Conservation (phyloP, 2,113 vertebrate species). For the Tachuris rubrigastra region DNA sequence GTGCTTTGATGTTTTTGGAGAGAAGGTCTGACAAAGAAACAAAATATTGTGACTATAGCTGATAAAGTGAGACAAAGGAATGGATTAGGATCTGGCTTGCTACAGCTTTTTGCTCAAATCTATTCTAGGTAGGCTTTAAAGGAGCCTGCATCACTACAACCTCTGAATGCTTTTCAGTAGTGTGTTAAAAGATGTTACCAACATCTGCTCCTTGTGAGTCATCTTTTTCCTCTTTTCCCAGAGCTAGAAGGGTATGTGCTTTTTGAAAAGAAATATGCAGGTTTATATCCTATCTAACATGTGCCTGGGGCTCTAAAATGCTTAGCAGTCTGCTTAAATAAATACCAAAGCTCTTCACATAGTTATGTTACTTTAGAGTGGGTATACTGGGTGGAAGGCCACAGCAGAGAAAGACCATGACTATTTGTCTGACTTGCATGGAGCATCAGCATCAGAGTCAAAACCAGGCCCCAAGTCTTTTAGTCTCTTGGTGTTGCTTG, state of each 20-base stretch:
- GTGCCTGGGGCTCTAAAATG: background rate
- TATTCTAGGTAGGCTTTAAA: background rate
- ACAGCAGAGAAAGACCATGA: background rate
- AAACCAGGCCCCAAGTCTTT: background rate
- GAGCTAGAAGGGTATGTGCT: background rate
- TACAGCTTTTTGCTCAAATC: background rate
- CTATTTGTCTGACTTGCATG: background rate
- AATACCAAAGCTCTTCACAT: background rate
- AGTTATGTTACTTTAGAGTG: background rate
- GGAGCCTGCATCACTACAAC: background rate
- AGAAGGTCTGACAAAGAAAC: background rate
- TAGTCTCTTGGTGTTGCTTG: background rate
- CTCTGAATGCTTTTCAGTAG: background rate
- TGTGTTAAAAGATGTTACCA: background rate
- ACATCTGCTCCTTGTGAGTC: slow-evolving; percentile 7
- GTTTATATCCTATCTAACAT: background rate
- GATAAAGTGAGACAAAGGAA: slow-evolving; percentile 10
- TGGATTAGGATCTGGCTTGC: background rate
- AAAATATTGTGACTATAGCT: background rate
- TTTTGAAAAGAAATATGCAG: slow-evolving; percentile 4
- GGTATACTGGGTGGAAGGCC: background rate
- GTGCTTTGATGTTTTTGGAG: background rate
- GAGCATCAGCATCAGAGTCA: background rate
- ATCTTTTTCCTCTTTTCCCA: background rate
- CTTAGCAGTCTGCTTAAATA: background rate